Evolutionary conservation across 2,888 invertebrate species (phyloP).

Genomic region (Flexamia atlantica): DNA sequence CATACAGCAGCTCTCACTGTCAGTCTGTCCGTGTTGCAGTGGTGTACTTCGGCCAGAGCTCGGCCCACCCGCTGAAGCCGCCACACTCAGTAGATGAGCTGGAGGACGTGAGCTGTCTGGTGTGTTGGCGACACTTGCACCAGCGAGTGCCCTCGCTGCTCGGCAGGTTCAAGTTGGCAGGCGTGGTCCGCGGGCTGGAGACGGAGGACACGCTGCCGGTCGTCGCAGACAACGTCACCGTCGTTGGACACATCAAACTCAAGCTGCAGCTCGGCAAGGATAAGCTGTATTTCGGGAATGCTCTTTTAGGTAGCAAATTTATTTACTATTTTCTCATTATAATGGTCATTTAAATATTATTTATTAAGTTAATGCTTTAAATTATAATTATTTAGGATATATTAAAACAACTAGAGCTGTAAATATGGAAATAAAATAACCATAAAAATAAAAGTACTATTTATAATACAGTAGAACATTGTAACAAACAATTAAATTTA

Average conservation of each 20-base stretch:
- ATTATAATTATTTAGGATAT: too few relatives aligned
- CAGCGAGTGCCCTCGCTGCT: slow-evolving; percentile 64
- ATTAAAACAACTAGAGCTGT: too few relatives aligned
- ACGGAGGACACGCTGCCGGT: slow-evolving; percentile 33
- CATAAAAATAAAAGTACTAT: too few relatives aligned
- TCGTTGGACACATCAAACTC: slow-evolving; percentile 36
- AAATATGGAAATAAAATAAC: too few relatives aligned
- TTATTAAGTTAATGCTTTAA: too few relatives aligned
- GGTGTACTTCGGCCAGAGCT: slow-evolving; percentile 64
- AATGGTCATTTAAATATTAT: too few relatives aligned
- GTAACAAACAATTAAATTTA: too few relatives aligned
- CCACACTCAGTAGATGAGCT: slow-evolving; percentile 48
- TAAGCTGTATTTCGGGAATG: slow-evolving; percentile 19
- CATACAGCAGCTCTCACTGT: background rate
- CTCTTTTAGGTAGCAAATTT: slow-evolving; percentile 5
- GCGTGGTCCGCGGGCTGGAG: background rate
- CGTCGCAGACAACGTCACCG: slow-evolving; percentile 30
- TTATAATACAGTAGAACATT: too few relatives aligned
- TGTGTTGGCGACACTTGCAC: slow-evolving; percentile 64
- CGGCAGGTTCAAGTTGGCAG: slow-evolving; percentile 41
- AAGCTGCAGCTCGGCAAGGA: slow-evolving; percentile 47
- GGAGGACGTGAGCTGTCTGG: slow-evolving; percentile 48
- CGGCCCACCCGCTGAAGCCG: slow-evolving; percentile 49
- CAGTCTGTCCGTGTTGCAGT: slow-evolving; percentile 50
- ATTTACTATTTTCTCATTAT: background rate